Evolutionary conservation across 2,113 vertebrate genomes (phyloP).

Genomic region (Indicator maculatus): DNA sequence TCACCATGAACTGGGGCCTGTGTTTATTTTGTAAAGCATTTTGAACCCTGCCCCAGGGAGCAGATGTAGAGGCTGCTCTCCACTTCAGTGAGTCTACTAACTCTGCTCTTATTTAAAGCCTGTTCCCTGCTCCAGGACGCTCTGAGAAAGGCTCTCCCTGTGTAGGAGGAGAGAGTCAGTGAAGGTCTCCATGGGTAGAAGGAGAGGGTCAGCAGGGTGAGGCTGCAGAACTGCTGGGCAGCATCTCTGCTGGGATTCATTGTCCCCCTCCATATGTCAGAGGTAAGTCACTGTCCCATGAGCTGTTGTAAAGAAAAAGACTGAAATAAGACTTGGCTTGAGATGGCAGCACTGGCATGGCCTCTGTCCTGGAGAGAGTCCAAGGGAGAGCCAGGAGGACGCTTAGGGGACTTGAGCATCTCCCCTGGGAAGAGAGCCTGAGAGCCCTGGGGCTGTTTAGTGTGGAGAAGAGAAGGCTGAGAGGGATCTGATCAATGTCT

Average conservation of each 20-base stretch:
- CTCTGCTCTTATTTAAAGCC: neutral
- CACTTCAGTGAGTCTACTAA: neutral
- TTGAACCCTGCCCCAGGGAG: neutral
- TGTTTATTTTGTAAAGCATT: neutral
- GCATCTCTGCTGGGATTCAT: neutral
- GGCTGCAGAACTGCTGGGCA: accelerated
- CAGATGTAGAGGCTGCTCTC: neutral
- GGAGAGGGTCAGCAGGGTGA: neutral
- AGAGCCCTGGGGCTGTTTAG: too few species aligned
- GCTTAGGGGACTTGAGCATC: too few species aligned
- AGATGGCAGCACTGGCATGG: neutral
- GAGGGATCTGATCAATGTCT: too few species aligned
- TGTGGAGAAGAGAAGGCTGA: too few species aligned
- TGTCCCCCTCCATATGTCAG: accelerated
- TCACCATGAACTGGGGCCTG: accelerated
- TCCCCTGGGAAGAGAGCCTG: too few species aligned
- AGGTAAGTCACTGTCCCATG: neutral
- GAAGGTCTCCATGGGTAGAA: neutral
- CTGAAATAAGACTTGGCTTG: neutral
- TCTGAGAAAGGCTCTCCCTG: neutral
- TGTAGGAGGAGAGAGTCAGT: neutral
- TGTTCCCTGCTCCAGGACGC: neutral
- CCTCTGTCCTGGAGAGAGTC: neutral
- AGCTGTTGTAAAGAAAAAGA: neutral
- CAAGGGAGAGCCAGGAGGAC: too few species aligned